Evolutionary conservation across 2,113 vertebrate genomes (phyloP).

Genomic region (Cynocephalus volans): DNA sequence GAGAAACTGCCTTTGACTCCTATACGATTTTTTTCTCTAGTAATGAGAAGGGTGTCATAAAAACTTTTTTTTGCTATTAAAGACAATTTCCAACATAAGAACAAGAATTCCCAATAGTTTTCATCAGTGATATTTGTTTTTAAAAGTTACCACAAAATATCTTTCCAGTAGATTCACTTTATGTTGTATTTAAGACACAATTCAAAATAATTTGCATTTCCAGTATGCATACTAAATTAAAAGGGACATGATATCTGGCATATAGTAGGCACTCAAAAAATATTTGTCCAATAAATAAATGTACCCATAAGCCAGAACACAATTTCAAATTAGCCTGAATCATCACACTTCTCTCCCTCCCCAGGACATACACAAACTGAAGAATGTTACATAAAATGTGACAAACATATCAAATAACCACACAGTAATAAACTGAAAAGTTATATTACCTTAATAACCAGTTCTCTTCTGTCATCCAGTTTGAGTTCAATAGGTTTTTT

Average conservation of each 20-base stretch:
- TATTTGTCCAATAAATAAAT: neutral
- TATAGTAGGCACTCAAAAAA: neutral
- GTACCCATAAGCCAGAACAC: neutral
- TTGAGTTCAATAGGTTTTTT: slow-evolving; percentile 91
- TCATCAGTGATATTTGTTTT: neutral
- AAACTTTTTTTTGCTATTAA: neutral
- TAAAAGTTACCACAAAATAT: slow-evolving; percentile 10
- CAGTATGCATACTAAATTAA: neutral
- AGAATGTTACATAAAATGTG: neutral
- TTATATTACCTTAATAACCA: slow-evolving; percentile 94
- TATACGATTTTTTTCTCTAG: neutral
- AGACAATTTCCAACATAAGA: neutral
- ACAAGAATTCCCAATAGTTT: neutral
- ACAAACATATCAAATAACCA: neutral
- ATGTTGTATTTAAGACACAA: neutral
- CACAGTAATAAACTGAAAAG: neutral
- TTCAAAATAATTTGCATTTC: neutral
- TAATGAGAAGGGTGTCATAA: neutral
- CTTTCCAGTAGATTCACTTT: neutral
- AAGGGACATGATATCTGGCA: neutral
- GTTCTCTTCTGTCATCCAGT: slow-evolving; percentile 91
- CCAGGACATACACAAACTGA: rapidly evolving
- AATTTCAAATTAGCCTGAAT: neutral
- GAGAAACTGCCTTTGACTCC: neutral
- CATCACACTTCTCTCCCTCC: neutral